A percentile compares a stretch with the other conserved stretches of the same genome.
phyloP scores from a whole-genome alignment of 2,797 vertebrate genomes.

The Enteromius afrohamiltoni region DNA sequence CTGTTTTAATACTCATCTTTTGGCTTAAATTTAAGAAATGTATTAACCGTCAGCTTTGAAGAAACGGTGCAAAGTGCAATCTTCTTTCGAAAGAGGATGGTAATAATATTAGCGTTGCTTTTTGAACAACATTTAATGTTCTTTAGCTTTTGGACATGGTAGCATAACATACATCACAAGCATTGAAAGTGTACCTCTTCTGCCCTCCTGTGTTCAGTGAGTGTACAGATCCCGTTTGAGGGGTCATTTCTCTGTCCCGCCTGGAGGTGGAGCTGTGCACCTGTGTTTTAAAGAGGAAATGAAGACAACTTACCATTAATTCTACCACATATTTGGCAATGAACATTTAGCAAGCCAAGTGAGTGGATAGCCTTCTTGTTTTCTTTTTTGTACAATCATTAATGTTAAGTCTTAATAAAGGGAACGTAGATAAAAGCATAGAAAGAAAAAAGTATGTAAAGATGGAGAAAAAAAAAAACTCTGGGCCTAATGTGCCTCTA shows the following conservation, averaged over 20 bases:
- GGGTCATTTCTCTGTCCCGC: not conserved
- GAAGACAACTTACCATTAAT: not conserved
- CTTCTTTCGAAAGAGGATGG: not conserved
- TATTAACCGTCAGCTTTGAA: not conserved
- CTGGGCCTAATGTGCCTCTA: not conserved
- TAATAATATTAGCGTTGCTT: not conserved
- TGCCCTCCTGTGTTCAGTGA: constrained; percentile 23
- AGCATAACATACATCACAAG: not conserved
- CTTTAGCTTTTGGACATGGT: not conserved
- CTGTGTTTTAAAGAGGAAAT: not conserved
- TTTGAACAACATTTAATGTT: not conserved
- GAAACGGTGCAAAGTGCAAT: not conserved
- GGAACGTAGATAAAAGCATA: not conserved
- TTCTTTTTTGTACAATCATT: not conserved
- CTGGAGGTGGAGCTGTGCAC: constrained; percentile 4
- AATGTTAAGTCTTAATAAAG: not conserved
- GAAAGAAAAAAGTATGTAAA: not conserved
- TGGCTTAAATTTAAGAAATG: not conserved
- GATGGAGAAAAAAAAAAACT: not conserved
- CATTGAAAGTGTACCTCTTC: constrained; percentile 1
- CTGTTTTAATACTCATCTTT: not conserved
- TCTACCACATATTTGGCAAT: not conserved
- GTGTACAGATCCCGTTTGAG: too few species aligned
- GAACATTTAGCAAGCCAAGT: not conserved
- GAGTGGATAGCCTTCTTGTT: not conserved